A percentile compares a stretch with the other conserved stretches of the same genome.
These are phyloP conservation scores for Corythornis madagascariensis DNA, from an alignment of 2,113 vertebrate genomes.

Conservation along the genomic window DNA sequence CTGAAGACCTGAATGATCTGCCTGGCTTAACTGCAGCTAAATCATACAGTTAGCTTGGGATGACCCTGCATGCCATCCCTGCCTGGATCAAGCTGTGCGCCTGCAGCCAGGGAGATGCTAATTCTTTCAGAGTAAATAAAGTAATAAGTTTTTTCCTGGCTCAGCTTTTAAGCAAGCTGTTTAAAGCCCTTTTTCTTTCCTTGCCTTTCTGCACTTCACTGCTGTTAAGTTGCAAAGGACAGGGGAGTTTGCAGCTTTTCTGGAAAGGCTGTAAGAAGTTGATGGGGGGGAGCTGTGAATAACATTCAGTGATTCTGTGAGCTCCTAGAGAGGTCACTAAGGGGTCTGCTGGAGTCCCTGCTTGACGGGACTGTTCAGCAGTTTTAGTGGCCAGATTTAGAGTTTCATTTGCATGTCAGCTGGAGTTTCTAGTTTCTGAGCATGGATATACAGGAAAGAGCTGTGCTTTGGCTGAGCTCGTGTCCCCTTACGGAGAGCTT, in stretches of 20 bases:
- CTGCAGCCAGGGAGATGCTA: background rate
- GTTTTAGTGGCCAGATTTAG: background rate
- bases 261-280: background rate
- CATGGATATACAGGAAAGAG: background rate
- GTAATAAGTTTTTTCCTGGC: background rate
- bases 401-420: background rate
- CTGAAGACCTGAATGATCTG: background rate
- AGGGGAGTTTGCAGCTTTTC: background rate
- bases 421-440: background rate
- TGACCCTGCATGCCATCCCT: background rate
- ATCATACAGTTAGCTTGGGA: background rate
- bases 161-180: background rate
- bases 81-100: background rate
- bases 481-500: background rate
- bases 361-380: background rate
- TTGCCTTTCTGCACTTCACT: background rate
- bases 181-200: background rate
- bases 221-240: rapidly evolving
- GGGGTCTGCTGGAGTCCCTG: background rate
- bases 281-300: background rate
- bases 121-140: background rate
- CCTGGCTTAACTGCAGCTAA: background rate
- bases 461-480: background rate
- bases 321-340: background rate
- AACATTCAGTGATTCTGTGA: too few species aligned